Evolutionary conservation across 2,797 vertebrate genomes (phyloP).

Genomic region (Molothrus aeneus): DNA sequence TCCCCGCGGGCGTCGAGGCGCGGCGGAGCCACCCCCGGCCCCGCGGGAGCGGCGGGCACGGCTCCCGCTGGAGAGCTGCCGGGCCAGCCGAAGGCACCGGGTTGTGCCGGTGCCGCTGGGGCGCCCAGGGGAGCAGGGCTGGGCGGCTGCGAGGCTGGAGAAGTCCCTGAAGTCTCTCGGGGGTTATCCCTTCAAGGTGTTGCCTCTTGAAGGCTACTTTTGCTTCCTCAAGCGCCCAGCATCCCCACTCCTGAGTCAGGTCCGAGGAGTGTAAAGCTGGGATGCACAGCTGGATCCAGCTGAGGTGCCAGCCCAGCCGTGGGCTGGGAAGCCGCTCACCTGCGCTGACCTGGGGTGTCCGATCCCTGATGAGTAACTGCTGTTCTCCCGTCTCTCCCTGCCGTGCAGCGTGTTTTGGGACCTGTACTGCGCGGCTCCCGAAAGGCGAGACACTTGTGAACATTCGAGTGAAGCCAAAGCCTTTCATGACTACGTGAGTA

Average conservation of each 20-base stretch:
- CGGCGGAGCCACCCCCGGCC: not conserved
- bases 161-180: not conserved
- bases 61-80: not conserved
- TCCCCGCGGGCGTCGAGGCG: not conserved
- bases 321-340: not conserved
- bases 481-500: conserved; percentile 99
- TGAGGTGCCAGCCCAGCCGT: not conserved
- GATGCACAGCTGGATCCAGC: fast-evolving
- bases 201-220: not conserved
- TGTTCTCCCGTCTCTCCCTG: not conserved
- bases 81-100: not conserved
- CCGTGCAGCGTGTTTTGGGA: conserved; percentile 95
- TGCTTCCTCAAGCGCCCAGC: fast-evolving
- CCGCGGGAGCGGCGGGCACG: not conserved
- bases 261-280: fast-evolving
- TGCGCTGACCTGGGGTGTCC: not conserved
- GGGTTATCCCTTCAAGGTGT: not conserved
- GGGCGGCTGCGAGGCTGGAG: not conserved
- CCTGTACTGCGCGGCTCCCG: conserved; percentile 98
- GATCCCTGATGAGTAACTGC: not conserved
- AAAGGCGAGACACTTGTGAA: conserved; percentile 98
- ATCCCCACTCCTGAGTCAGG: fast-evolving
- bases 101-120: not conserved
- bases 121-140: not conserved
- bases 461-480: conserved; percentile 99